Conservation (phyloP, 1,140 invertebrate species). For the Bradynema listronoti region DNA sequence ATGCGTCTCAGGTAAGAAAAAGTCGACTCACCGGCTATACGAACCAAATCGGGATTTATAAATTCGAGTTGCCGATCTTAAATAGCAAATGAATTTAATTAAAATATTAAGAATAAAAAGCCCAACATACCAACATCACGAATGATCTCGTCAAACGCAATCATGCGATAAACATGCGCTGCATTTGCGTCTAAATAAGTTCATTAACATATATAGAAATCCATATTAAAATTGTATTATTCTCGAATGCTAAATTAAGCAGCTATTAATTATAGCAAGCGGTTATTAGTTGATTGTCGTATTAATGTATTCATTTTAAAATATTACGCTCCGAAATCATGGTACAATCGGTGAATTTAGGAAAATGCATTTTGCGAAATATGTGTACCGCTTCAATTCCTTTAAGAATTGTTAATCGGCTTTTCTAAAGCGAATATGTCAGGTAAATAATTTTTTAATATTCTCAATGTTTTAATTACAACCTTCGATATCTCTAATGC, state of each 20-base stretch:
- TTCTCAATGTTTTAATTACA: neutral
- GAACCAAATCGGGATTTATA: slow-evolving; percentile 40
- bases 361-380: slow-evolving; percentile 36
- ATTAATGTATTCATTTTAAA: too few relatives aligned
- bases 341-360: slow-evolving; percentile 43
- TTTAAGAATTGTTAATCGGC: slow-evolving; percentile 21
- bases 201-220: too few relatives aligned
- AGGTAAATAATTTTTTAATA: too few relatives aligned
- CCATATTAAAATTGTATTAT: too few relatives aligned
- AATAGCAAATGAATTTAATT: neutral
- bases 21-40: slow-evolving; percentile 42
- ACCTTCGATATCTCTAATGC: slow-evolving; percentile 40
- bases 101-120: neutral
- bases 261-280: too few relatives aligned
- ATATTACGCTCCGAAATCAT: slow-evolving; percentile 47
- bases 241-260: too few relatives aligned
- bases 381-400: slow-evolving; percentile 34
- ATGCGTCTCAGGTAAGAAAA: slow-evolving; percentile 39
- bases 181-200: slow-evolving; percentile 36
- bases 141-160: slow-evolving; percentile 44
- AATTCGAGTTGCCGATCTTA: slow-evolving; percentile 42
- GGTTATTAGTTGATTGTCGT: too few relatives aligned
- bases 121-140: slow-evolving; percentile 40
- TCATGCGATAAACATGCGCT: slow-evolving; percentile 44
- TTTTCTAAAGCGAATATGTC: slow-evolving; percentile 41